Evolutionary conservation across 2,797 vertebrate genomes (phyloP), one percentile per base, ranked within the genome.

Genomic region (Choloepus didactylus): DNA sequence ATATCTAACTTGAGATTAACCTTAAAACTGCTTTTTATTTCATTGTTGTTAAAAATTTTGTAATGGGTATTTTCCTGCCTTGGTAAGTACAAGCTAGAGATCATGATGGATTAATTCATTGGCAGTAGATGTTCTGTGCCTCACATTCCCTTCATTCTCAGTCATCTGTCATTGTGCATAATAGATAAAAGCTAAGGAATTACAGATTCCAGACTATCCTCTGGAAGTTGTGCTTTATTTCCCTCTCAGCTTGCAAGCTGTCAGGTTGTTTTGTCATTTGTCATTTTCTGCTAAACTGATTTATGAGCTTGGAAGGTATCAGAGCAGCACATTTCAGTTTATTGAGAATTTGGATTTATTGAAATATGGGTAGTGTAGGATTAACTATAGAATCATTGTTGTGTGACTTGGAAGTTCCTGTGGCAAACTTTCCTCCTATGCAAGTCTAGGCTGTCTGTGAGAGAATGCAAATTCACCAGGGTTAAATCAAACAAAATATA

Each of bases 21-120:
- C 6, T 9, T 87, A 96, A 91, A 94, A 85, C 91, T 85, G 35
- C 16, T 95, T 96, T 96, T 93, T 95, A 73, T 96, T 95, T 95
- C 69, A 72, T 91, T 89, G 14, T 92, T 96, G 72, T 85, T 38
- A 87, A 89, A 94, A 87, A 87, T 87, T 81, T 89, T 91, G 46
- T 81, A 93, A 80, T 35, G 82, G 54, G 87, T 96, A 84, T 23
- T 95, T 59, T 72, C 70, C 41, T 83, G 35, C 44, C 51, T 76
- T 92, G 88, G 73, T 96, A 92, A 96, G 79, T 97, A 83, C 7
- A 93, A 79, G 70, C 69, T 79, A 83, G 87, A 92, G 77, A 92
- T 88, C 44, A 51, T 44, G 72, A 46, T 73, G 67, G 35, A 85
- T 73, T 89, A 92, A 56, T 82, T 95, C 29, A 35, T 56, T 59